Conservation (phyloP, 1,140 invertebrate species). For the Drosophila ananassae region DNA sequence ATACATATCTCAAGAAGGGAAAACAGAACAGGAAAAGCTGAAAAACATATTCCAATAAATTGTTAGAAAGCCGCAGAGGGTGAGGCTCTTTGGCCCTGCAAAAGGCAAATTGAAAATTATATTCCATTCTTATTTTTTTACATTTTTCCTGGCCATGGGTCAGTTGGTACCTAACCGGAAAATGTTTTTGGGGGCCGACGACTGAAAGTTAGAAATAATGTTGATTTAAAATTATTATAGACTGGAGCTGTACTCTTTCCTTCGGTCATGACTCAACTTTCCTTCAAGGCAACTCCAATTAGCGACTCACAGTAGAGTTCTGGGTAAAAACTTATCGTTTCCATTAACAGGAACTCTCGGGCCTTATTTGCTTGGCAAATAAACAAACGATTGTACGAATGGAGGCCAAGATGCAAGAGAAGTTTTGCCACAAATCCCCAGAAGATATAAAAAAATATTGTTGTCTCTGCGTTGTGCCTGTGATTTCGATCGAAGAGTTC, state of each 20-base stretch:
- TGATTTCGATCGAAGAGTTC: conserved; percentile 65
- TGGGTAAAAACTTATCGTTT: conserved; percentile 33
- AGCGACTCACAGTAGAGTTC: conserved; percentile 18
- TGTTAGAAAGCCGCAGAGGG: not conserved
- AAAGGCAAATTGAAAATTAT: conserved; percentile 74
- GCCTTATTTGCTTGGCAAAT: conserved; percentile 52
- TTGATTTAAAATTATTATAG: conserved; percentile 52
- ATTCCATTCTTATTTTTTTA: conserved; percentile 52
- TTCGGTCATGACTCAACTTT: conserved; percentile 27
- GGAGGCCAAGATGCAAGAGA: conserved; percentile 61
- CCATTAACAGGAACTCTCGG: conserved; percentile 42
- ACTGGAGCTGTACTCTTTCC: not conserved
- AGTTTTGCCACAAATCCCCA: conserved; percentile 4
- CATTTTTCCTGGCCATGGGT: conserved; percentile 22
- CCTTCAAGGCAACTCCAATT: conserved; percentile 41
- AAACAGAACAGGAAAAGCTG: conserved; percentile 22
- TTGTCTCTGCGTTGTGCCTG: conserved; percentile 19
- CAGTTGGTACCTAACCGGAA: conserved; percentile 21
- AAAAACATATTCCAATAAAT: conserved; percentile 47
- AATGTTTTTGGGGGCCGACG: conserved; percentile 22
- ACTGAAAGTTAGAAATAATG: conserved; percentile 47
- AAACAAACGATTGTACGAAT: conserved; percentile 62
- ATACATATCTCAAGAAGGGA: conserved; percentile 23
- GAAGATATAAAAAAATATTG: conserved; percentile 21
- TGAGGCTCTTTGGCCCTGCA: not conserved